A percentile compares a stretch with the other conserved stretches of the same genome.
These are phyloP conservation scores for Malaclemys terrapin DNA, from an alignment of 2,113 vertebrate genomes.

Conservation along the genomic window DNA sequence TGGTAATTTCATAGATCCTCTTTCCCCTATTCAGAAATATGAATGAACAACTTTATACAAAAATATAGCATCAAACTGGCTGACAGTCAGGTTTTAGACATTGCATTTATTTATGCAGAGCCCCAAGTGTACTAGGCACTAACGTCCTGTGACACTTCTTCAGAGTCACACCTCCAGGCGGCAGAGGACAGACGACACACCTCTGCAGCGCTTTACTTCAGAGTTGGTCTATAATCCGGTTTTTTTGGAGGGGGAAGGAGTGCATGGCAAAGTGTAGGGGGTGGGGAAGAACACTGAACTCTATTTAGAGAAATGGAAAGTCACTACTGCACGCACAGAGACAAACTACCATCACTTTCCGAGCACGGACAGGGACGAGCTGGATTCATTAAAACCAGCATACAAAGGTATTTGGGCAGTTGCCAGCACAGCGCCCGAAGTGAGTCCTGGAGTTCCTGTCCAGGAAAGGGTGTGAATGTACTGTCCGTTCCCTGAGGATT, in stretches of 20 bases:
- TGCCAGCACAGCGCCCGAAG: background rate
- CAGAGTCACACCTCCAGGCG: background rate
- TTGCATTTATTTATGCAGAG: fast-evolving
- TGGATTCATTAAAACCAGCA: background rate
- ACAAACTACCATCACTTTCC: background rate
- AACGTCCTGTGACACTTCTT: background rate
- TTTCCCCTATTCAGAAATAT: fast-evolving
- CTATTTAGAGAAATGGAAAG: background rate
- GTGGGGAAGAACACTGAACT: background rate
- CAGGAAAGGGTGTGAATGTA: background rate
- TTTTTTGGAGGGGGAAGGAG: background rate
- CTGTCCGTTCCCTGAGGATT: background rate
- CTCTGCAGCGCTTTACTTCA: background rate
- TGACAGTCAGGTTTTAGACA: fast-evolving
- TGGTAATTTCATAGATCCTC: fast-evolving
- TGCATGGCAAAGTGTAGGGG: too few species aligned
- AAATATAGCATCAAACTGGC: too few species aligned
- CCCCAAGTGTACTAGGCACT: background rate
- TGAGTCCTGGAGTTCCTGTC: background rate
- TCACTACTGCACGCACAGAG: background rate
- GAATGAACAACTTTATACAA: fast-evolving
- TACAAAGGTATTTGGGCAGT: background rate
- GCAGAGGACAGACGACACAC: background rate
- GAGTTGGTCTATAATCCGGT: background rate
- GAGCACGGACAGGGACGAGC: background rate